phyloP scores from a whole-genome alignment of 2,797 vertebrate genomes.

The Danio tinwini region DNA sequence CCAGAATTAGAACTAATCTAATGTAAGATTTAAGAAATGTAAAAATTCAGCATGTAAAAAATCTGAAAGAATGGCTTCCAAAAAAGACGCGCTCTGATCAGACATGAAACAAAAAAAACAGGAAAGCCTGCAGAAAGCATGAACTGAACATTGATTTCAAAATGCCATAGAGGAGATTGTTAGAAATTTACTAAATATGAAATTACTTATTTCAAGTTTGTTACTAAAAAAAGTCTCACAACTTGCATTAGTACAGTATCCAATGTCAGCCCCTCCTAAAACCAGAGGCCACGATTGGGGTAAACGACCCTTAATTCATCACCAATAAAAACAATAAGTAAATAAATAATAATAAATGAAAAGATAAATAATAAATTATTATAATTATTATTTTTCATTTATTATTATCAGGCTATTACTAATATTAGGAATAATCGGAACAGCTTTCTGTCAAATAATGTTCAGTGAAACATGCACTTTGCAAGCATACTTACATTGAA shows the following conservation, averaged over 20 bases:
- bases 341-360: too few relatives aligned
- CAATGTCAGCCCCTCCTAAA: not conserved
- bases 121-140: not conserved
- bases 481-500: slow-evolving; percentile 82
- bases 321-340: not conserved
- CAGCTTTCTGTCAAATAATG: not conserved
- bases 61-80: not conserved
- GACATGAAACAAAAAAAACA: not conserved
- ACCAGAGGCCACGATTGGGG: not conserved
- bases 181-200: not conserved
- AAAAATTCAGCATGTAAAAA: not conserved
- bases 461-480: not conserved
- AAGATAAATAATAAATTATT: too few relatives aligned
- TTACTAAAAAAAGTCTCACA: not conserved
- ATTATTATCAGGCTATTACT: too few relatives aligned
- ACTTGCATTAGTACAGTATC: not conserved
- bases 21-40: not conserved
- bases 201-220: not conserved
- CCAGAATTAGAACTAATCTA: not conserved
- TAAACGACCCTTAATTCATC: not conserved
- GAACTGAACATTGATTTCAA: not conserved
- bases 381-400: too few relatives aligned
- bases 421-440: not conserved
- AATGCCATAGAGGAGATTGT: not conserved
- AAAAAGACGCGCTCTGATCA: not conserved